Evolutionary conservation across 1,140 invertebrate genomes (phyloP), one percentile per base, ranked within the genome.

Genomic region (Schlechtendalia chinensis): DNA sequence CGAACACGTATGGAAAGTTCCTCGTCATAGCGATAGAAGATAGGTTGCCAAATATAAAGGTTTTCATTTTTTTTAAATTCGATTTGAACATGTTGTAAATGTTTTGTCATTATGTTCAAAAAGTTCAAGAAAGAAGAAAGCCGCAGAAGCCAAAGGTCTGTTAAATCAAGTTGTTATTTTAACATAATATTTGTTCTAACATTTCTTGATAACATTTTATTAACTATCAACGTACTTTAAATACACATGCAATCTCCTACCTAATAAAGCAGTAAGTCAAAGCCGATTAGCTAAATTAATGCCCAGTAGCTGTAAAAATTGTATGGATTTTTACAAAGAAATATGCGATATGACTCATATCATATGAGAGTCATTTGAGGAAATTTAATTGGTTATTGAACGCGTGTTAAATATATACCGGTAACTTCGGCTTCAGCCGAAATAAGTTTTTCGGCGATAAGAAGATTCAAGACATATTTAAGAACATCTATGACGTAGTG

Each of bases 201-300:
- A 58, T 22, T 58, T 58, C n/a, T 58, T 58, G 54, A 22, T 58
- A 58, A 58, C n/a, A 22, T 58, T 22, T 58, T 58, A 58, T 58
- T 12, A 53, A 53, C 14, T 53, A 53, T 53, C 50, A 53, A 53
- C 14, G 14, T 58, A 58, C 1, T 22, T 22, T 24, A 22, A 22
- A 58, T 58, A 58, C 10, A 58, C 11, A 10, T 22, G 3, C 54
- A 53, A 53, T 53, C 1, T 53, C 16, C 50, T 53, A 12, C 50
- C 29, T 17, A 39, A 39, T 39, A 32, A 65, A 65, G 63, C 39
- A 39, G 19, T 39, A 11, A 39, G 63, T 39, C 17, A 14, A 65
- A 65, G 63, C 17, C 3, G 1, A 65, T 65, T 65, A 32, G 10
- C 63, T 4, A 65, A 65, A 65, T 39, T 39, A 24, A 39, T 65